These are phyloP conservation scores for Microplitis deprimator DNA, from an alignment of 2,888 invertebrate genomes.

Conservation along the genomic window DNA sequence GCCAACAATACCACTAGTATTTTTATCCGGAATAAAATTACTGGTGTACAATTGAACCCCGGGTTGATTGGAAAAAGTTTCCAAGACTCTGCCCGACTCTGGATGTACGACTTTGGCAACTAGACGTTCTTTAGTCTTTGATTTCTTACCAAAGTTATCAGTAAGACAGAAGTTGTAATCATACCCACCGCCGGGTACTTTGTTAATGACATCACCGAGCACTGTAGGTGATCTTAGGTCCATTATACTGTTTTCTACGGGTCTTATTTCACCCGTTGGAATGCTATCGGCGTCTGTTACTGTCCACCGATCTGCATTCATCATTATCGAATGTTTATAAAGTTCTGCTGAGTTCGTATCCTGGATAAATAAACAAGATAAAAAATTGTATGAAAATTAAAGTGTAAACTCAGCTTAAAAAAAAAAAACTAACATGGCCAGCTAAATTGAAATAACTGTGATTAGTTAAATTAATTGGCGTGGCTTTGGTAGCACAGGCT, in stretches of 20 bases:
- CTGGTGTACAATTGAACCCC: constrained; percentile 93
- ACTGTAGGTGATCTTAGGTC: constrained; percentile 81
- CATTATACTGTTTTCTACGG: constrained; percentile 80
- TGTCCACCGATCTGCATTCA: constrained; percentile 85
- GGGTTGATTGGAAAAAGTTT: constrained; percentile 89
- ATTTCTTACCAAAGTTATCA: constrained; percentile 31
- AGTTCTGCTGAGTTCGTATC: constrained; percentile 76
- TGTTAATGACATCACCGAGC: constrained; percentile 79
- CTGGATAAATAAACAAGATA: constrained; percentile 66
- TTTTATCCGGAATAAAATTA: constrained; percentile 80
- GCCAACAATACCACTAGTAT: constrained; percentile 74
- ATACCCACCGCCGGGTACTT: constrained; percentile 81
- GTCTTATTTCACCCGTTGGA: constrained; percentile 82
- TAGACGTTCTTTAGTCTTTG: constrained; percentile 72
- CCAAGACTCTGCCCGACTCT: constrained; percentile 80
- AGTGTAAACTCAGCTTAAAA: neutral
- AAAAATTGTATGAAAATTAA: constrained; percentile 23
- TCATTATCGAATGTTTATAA: constrained; percentile 79
- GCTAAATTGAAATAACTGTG: constrained; percentile 94
- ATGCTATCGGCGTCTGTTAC: constrained; percentile 80
- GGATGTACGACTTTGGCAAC: constrained; percentile 81
- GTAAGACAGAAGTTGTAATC: constrained; percentile 87
- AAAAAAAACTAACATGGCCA: constrained; percentile 80
- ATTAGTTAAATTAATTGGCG: constrained; percentile 89
- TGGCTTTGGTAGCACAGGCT: constrained; percentile 84